Evolutionary conservation across 2,113 vertebrate genomes (phyloP), one percentile per base, ranked within the genome.

Genomic region (Erythrolamprus reginae): DNA sequence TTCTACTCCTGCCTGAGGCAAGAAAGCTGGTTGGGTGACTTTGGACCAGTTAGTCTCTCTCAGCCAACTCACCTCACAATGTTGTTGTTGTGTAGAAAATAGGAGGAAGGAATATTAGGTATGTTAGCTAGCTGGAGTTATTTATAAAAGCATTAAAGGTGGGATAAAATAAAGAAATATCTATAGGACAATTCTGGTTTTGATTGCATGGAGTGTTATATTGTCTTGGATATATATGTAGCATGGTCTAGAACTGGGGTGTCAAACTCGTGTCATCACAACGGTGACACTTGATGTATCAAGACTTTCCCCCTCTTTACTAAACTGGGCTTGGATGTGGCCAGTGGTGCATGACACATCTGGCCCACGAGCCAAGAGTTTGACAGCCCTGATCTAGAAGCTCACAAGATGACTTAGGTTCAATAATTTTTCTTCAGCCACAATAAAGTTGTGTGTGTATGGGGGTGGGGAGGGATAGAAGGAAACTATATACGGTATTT

Each of bases 261-360:
- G 51, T 52, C 51, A 52, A 52, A 52, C 51, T 52, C 51, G 12
- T 2, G 3, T 52, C 15, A 2, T 52, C 51, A 15, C 3, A 15
- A 3, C 3, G 4, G 51, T 52, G 15, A 17, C 15, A 52, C 4
- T 0, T 52, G 13, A 17, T 0, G 15, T 52, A 52, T 52, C 4
- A 1, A 3, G 15, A 52, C 51, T 52, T 17, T 52, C 4, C 1
- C 4, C 51, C 51, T 15, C 13, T 50, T 50, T 50, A 10, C 51
- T 51, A 52, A 52, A 52, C 3, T 0, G 1, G 51, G 51, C 13
- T 0, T 52, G 51, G 51, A 15, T 1, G 15, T 52, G 15, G 51
- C 51, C 51, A 17, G 13, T 0, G 0, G 0, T 3, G 1, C n/a
- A n/a, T 52, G 13, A 52, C 4, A 13, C 51, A 52, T 52, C 50